Conservation (phyloP, 2,113 vertebrate species). For the Clarias batrachus region DNA sequence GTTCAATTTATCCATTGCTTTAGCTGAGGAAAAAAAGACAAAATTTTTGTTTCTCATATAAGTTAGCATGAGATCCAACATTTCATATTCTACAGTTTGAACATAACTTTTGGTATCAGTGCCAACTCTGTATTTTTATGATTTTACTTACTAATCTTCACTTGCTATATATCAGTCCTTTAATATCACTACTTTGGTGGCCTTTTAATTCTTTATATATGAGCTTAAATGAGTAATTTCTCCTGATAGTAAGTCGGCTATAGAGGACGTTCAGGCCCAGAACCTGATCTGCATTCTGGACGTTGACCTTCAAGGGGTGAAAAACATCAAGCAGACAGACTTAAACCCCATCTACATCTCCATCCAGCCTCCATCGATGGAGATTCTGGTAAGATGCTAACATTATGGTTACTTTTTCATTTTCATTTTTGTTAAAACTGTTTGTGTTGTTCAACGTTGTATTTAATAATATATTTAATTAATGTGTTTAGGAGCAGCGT, state of each 20-base stretch:
- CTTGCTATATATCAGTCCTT: neutral
- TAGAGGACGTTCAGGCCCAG: slow-evolving; percentile 84
- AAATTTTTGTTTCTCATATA: too few relatives aligned
- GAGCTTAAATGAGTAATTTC: neutral
- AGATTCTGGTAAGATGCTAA: slow-evolving; percentile 77
- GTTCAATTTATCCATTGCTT: neutral
- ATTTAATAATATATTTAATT: neutral
- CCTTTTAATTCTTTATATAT: neutral
- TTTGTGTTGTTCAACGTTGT: neutral
- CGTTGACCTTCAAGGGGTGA: slow-evolving; percentile 93
- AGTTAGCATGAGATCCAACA: too few relatives aligned
- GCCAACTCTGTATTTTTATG: neutral
- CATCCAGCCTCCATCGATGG: slow-evolving; percentile 88
- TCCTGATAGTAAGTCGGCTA: slow-evolving; percentile 80
- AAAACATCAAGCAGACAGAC: slow-evolving; percentile 89
- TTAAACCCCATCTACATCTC: slow-evolving; percentile 91
- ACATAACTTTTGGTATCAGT: too few relatives aligned
- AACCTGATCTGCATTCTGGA: slow-evolving; percentile 95
- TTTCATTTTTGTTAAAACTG: neutral
- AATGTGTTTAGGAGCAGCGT: slow-evolving; percentile 79
- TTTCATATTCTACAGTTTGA: too few relatives aligned
- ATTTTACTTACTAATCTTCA: neutral
- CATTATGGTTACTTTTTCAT: neutral
- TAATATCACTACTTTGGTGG: neutral
- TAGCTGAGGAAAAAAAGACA: too few relatives aligned